Percentiles rank a stretch among this genome's conserved stretches.
Conservation (phyloP, 1,140 invertebrate species). For the Tetramorium parvispinum region DNA sequence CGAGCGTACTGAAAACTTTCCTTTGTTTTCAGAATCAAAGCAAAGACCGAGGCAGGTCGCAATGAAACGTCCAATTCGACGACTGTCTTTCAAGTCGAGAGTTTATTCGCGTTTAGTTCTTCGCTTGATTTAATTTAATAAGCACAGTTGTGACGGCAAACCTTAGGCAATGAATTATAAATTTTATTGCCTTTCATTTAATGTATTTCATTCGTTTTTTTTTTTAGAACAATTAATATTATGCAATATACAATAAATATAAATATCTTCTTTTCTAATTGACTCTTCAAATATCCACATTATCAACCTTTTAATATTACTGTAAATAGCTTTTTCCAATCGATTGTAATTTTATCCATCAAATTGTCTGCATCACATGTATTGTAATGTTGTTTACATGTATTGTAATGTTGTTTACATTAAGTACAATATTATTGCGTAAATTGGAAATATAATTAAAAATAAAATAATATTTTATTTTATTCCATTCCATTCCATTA, state of each 20-base stretch:
- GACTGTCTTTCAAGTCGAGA: not conserved
- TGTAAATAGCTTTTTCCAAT: too few species aligned
- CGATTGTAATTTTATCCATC: too few species aligned
- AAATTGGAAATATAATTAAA: not conserved
- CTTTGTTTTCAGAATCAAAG: not conserved
- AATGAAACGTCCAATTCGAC: not conserved
- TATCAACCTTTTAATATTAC: too few species aligned
- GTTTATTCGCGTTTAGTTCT: not conserved
- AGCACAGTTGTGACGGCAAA: not conserved
- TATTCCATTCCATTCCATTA: not conserved
- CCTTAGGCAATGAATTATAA: not conserved
- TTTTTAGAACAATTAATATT: slow-evolving; percentile 14
- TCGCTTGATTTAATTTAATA: slow-evolving; percentile 4
- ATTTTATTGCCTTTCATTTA: not conserved
- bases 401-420: too few species aligned
- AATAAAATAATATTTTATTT: slow-evolving; percentile 8
- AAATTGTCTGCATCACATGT: too few species aligned
- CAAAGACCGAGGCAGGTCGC: not conserved
- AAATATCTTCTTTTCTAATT: not conserved
- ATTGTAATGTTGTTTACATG: too few species aligned
- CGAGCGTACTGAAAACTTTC: not conserved
- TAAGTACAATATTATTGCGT: too few species aligned
- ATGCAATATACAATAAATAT: not conserved
- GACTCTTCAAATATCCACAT: not conserved
- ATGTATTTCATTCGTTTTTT: not conserved